Base-by-base conservation (phyloP, 23 tunicate species). In the Botrylloides violaceus region DNA sequence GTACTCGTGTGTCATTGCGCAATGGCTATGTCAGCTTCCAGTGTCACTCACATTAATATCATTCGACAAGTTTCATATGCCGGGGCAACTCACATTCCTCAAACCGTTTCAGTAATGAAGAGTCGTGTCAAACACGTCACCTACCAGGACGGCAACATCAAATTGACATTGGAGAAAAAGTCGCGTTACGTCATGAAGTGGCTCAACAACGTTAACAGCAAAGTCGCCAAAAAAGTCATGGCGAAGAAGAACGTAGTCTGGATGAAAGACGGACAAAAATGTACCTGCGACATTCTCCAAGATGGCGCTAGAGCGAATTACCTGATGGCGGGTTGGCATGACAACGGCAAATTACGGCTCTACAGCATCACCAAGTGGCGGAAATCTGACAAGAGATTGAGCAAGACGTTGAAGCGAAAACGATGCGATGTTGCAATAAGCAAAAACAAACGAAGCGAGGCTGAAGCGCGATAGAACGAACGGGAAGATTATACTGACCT, bases 71-170 rank as follows among this genome's bases (percentile, higher is more conserved):
- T n/a, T n/a, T n/a, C n/a, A n/a, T n/a, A n/a, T n/a, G n/a, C n/a
- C n/a, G n/a, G n/a, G n/a, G n/a, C n/a, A n/a, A n/a, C n/a, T n/a
- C n/a, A n/a, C n/a, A n/a, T n/a, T n/a, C n/a, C n/a, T n/a, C n/a
- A n/a, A n/a, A n/a, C n/a, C n/a, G n/a, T n/a, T n/a, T 30, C 49
- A 87, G 95, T 87, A 32, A 76, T 87, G 82, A 76, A 76, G 49
- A 76, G 76, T 18, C 86, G 82, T 1, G 79, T 87, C 23, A 74
- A 77, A 34, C 72, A 66, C 1, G 57, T 87, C 18, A 47, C 72
- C 4, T 76, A 62, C 70, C 75, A 53, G 35, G 25, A 76, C 37
- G 95, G 81, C 36, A 61, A 70, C 23, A 80, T 81, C n/a, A 60
- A 74, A 30, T 64, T 87, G 21, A 23, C 32, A 5, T 25, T 71